Evolutionary conservation across 1,140 invertebrate species (phyloP).

Genomic region (Drosophila tristis): DNA sequence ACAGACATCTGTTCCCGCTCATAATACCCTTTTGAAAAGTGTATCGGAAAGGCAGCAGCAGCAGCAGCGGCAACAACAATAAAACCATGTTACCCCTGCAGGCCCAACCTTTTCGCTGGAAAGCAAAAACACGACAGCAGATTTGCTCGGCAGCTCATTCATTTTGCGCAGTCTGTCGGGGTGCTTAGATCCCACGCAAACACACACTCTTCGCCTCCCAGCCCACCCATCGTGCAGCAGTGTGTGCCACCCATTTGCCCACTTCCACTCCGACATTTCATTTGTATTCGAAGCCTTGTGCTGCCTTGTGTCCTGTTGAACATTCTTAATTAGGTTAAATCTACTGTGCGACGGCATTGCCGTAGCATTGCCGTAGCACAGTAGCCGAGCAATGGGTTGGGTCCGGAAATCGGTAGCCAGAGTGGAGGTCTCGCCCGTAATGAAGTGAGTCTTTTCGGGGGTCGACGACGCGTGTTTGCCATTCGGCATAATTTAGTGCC

Average conservation of each 20-base stretch:
- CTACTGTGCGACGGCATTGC: slow-evolving; percentile 64
- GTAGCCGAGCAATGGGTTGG: slow-evolving; percentile 13
- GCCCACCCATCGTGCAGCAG: background rate
- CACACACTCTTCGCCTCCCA: background rate
- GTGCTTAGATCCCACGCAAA: slow-evolving; percentile 41
- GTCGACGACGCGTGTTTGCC: slow-evolving; percentile 52
- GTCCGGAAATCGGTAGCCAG: slow-evolving; percentile 17
- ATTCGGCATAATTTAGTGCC: slow-evolving; percentile 70
- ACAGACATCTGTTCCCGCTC: background rate
- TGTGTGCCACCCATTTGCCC: background rate
- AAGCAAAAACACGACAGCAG: slow-evolving; percentile 74
- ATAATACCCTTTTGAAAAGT: background rate
- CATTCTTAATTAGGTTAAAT: slow-evolving; percentile 84
- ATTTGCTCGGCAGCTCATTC: slow-evolving; percentile 80
- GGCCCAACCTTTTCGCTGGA: slow-evolving; percentile 58
- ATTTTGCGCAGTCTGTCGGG: slow-evolving; percentile 70
- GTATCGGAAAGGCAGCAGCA: slow-evolving; percentile 15
- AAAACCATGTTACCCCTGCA: slow-evolving; percentile 54
- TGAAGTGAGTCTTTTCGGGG: slow-evolving; percentile 38
- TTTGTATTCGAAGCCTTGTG: slow-evolving; percentile 83
- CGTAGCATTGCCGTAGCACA: background rate
- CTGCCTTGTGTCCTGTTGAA: slow-evolving; percentile 71
- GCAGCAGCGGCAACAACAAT: slow-evolving; percentile 20
- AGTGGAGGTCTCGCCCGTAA: slow-evolving; percentile 23
- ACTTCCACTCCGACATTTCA: slow-evolving; percentile 56